Evolutionary conservation across 2,113 vertebrate genomes (phyloP).

Genomic region (Baryphthengus martii): DNA sequence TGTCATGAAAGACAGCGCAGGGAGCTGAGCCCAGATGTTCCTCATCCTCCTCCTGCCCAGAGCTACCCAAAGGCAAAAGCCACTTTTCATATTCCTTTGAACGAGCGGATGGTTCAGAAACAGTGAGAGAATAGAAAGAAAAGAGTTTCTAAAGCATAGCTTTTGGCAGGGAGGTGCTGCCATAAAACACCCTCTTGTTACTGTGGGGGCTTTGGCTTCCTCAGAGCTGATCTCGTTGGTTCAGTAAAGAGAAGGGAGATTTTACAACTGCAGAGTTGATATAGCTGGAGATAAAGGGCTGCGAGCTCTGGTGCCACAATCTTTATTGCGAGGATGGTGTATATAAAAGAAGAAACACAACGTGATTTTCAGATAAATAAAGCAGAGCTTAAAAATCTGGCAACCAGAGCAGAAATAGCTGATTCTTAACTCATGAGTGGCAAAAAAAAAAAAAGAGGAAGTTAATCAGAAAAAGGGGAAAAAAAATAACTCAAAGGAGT

Average conservation of each 20-base stretch:
- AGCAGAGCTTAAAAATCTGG: not conserved
- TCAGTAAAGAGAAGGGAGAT: not conserved
- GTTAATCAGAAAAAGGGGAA: not conserved
- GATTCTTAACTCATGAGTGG: not conserved
- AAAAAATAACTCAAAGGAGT: too few relatives aligned
- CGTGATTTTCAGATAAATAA: not conserved
- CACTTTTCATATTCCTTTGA: not conserved
- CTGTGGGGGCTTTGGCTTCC: not conserved
- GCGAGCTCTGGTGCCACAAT: not conserved
- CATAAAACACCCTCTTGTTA: not conserved
- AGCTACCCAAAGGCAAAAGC: not conserved
- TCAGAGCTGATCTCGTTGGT: not conserved
- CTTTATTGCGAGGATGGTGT: constrained; percentile 14
- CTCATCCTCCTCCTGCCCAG: not conserved
- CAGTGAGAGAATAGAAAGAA: not conserved
- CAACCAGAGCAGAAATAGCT: not conserved
- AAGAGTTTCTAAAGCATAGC: not conserved
- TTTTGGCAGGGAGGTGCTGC: not conserved
- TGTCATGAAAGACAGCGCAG: not conserved
- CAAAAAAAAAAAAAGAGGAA: not conserved
- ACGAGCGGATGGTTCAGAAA: not conserved
- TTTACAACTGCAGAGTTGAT: not conserved
- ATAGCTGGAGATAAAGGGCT: not conserved
- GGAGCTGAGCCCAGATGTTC: not conserved
- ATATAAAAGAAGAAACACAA: constrained; percentile 17